Percentiles rank a stretch among this genome's conserved stretches.
phyloP scores from a whole-genome alignment of 2,113 vertebrate species.

The Rousettus leschenaultii region DNA sequence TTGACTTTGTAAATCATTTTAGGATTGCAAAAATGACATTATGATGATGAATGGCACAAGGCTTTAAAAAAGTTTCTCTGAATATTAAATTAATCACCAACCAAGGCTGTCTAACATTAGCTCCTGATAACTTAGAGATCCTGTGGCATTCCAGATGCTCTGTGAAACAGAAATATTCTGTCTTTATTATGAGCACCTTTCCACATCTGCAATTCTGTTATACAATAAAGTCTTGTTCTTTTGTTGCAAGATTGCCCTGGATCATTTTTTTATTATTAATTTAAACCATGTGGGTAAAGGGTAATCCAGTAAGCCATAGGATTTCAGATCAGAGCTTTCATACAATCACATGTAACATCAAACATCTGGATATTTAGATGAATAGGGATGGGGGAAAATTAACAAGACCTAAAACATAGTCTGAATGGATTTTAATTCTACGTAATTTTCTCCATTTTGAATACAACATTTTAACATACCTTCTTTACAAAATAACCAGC shows the following conservation, averaged over 20 bases:
- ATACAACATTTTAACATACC: neutral
- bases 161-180: constrained; percentile 82
- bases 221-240: constrained; percentile 89
- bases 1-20: constrained; percentile 86
- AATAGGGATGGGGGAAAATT: constrained; percentile 56
- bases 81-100: constrained; percentile 85
- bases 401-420: constrained; percentile 36
- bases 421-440: constrained; percentile 58
- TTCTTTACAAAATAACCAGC: neutral
- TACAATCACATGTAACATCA: constrained; percentile 84
- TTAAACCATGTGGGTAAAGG: constrained; percentile 86
- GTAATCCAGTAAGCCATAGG: constrained; percentile 88
- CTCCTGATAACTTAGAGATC: constrained; percentile 78
- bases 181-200: constrained; percentile 85
- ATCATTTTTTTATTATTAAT: constrained; percentile 86
- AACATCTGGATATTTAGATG: constrained; percentile 83
- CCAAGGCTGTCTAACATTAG: constrained; percentile 77
- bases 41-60: constrained; percentile 84
- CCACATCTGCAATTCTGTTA: constrained; percentile 86
- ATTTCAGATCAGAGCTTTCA: constrained; percentile 86
- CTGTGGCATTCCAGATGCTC: constrained; percentile 83
- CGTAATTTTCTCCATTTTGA: constrained; percentile 32
- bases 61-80: constrained; percentile 75
- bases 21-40: constrained; percentile 83
- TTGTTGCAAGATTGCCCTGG: constrained; percentile 83